Evolutionary conservation across 2,797 vertebrate species (phyloP).

Genomic region (Gadopsis marmoratus): DNA sequence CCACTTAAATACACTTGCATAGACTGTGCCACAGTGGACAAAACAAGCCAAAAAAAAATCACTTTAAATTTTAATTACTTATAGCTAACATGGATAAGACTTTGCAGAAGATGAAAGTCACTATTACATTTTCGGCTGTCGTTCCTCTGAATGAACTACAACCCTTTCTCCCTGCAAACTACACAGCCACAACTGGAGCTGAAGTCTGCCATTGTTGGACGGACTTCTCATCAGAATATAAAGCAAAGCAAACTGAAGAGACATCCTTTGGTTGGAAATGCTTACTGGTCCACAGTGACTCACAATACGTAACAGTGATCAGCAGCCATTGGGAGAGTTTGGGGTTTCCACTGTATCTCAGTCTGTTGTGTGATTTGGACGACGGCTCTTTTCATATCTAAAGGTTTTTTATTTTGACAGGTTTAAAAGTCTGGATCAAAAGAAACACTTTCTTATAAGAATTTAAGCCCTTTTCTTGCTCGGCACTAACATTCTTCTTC

Average conservation of each 20-base stretch:
- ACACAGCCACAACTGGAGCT: not conserved
- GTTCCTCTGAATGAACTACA: not conserved
- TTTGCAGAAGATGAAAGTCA: not conserved
- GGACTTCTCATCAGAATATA: not conserved
- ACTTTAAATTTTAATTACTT: not conserved
- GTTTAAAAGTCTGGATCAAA: not conserved
- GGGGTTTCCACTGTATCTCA: not conserved
- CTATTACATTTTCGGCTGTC: not conserved
- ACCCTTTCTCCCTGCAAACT: not conserved
- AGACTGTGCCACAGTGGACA: not conserved
- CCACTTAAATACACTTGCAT: not conserved
- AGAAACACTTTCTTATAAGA: not conserved
- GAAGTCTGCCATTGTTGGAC: not conserved
- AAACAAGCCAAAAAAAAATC: not conserved
- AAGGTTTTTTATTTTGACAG: not conserved
- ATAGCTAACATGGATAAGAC: no score
- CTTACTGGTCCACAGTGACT: not conserved
- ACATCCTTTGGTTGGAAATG: not conserved
- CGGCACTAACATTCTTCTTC: conserved; percentile 3
- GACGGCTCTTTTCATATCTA: not conserved
- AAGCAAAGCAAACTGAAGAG: not conserved
- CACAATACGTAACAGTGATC: not conserved
- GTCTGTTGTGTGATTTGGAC: not conserved
- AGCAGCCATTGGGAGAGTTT: not conserved
- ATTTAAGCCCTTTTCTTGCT: not conserved